phyloP scores from a whole-genome alignment of 2,888 invertebrate species.

The Dorcus parallelipipedus region DNA sequence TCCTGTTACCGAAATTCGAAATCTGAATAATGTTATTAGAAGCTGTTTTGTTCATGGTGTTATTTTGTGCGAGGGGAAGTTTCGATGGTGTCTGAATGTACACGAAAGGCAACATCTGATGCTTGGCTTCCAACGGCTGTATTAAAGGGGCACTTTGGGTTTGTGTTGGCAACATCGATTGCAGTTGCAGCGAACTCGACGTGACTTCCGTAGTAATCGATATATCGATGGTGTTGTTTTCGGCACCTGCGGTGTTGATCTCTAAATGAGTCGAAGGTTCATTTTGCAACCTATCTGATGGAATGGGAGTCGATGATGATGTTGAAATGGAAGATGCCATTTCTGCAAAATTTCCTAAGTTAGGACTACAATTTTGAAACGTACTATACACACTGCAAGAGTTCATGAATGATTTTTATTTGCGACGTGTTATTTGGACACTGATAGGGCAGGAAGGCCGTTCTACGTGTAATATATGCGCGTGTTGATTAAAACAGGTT shows the following conservation, averaged over 20 bases:
- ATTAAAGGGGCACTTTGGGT: slow-evolving; percentile 19
- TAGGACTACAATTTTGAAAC: slow-evolving; percentile 24
- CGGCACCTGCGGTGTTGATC: slow-evolving; percentile 6
- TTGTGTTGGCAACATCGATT: slow-evolving; percentile 21
- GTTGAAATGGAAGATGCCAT: slow-evolving; percentile 34
- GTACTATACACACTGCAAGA: slow-evolving; percentile 21
- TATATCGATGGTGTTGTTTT: slow-evolving; percentile 17
- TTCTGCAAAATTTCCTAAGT: slow-evolving; percentile 33
- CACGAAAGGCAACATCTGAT: slow-evolving; percentile 56
- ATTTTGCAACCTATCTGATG: slow-evolving; percentile 10
- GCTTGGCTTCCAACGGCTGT: slow-evolving; percentile 30
- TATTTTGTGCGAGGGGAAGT: slow-evolving; percentile 26
- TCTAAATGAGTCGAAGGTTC: slow-evolving; percentile 14
- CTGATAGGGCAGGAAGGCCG: background rate
- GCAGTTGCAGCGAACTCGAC: slow-evolving; percentile 9
- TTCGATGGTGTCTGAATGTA: slow-evolving; percentile 57
- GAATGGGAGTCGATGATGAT: slow-evolving; percentile 10
- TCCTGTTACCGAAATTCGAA: slow-evolving; percentile 29
- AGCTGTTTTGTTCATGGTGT: slow-evolving; percentile 28
- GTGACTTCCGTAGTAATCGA: slow-evolving; percentile 17
- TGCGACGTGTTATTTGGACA: too few species aligned
- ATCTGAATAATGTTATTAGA: slow-evolving; percentile 34
- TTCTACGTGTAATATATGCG: background rate
- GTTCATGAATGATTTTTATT: slow-evolving; percentile 6
- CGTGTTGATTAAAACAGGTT: background rate